phyloP scores from a whole-genome alignment of 2,113 vertebrate genomes.

The Oriolus oriolus region DNA sequence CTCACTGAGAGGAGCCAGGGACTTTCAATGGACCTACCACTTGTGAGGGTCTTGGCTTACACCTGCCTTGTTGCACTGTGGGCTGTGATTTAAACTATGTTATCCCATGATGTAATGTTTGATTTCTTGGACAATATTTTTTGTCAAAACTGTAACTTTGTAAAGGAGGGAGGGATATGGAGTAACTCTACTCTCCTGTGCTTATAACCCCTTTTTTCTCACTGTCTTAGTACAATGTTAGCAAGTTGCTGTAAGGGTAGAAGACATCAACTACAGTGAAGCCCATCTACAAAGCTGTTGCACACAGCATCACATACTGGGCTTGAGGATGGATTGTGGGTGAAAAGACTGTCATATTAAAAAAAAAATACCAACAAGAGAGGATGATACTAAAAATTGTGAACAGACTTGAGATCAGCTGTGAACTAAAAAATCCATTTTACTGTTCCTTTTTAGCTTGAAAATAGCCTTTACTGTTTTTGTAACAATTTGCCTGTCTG shows the following conservation, averaged over 20 bases:
- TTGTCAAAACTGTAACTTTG: not conserved
- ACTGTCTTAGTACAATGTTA: not conserved
- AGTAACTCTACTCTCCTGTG: not conserved
- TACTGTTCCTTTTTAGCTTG: not conserved
- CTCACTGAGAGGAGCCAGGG: not conserved
- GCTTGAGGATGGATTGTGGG: not conserved
- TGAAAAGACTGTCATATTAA: not conserved
- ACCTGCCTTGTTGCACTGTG: not conserved
- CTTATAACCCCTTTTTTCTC: not conserved
- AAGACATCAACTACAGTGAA: not conserved
- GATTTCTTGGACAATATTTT: not conserved
- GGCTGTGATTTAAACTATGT: not conserved
- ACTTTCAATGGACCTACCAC: not conserved
- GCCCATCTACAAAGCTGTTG: not conserved
- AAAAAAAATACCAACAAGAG: not conserved
- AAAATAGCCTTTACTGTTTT: not conserved
- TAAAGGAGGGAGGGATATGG: not conserved
- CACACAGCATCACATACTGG: not conserved
- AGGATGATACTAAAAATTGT: not conserved
- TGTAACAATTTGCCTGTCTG: not conserved
- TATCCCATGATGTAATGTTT: not conserved
- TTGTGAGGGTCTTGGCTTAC: not conserved
- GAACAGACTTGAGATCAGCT: not conserved
- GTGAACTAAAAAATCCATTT: not conserved
- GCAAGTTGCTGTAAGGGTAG: not conserved